Evolutionary conservation across 1,140 invertebrate species (phyloP), one percentile per base, ranked within the genome.

Genomic region (Drosophila kepulauana): DNA sequence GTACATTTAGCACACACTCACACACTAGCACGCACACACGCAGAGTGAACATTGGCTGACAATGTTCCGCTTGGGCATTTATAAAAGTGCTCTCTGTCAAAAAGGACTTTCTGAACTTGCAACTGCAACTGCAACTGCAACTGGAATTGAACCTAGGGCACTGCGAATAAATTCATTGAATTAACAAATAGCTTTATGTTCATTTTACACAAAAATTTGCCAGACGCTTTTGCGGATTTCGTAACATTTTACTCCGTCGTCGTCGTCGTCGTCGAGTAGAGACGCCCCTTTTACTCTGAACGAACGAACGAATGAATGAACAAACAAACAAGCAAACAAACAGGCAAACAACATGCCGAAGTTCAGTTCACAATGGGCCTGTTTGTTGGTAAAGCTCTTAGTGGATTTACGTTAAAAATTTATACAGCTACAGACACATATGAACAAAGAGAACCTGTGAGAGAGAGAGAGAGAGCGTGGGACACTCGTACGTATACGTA

Each of bases 101-200:
- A 58, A 62, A 46, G 25, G 48, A 35, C 25, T n/a, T n/a, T 28
- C 8, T 52, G 13, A 41, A 41, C 38, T 10, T n/a, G 41, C 20
- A 43, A 43, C 35, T 8, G 30, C 33, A 7, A 43, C 4, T 11
- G 41, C 56, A 13, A 43, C 4, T 20, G 20, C 13, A 16, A 8
- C 5, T 45, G 38, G 25, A 15, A 45, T 62, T 78, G 67, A 35
- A 56, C 69, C 51, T 38, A 2, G 48, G 63, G 57, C 61, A 35
- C 15, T 49, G 35, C n/a, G 63, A 81, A 75, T 75, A 81, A 88
- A 82, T 82, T 79, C 69, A 88, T 88, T 82, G 80, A 79, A 81
- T 86, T 79, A 85, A 85, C 78, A 79, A 80, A 82, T 82, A 78
- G 84, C 77, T 80, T 87, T 81, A 77, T 88, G 79, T 78, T 75